A percentile compares a stretch with the other conserved stretches of the same genome.
phyloP scores from a whole-genome alignment of 2,113 vertebrate species.

The Hippocampus guttulatus region DNA sequence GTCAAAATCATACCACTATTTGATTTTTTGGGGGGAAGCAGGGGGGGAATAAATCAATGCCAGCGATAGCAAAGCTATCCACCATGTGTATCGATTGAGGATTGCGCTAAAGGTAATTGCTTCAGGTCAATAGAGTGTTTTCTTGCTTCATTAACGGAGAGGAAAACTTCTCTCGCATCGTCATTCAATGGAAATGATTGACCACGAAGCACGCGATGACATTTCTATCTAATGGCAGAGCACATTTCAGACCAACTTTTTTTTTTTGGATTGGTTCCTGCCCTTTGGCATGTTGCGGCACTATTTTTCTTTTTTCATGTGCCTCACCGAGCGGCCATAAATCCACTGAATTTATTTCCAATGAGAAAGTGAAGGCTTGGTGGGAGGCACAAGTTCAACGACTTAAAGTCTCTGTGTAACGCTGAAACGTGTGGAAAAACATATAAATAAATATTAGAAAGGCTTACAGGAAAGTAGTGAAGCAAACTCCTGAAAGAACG shows the following conservation, averaged over 20 bases:
- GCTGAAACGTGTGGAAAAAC: too few species aligned
- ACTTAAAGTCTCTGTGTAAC: too few species aligned
- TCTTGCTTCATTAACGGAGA: constrained; percentile 62
- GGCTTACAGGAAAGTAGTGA: too few species aligned
- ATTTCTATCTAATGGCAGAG: constrained; percentile 53
- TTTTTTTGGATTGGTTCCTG: constrained; percentile 37
- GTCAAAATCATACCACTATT: too few species aligned
- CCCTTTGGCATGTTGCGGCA: constrained; percentile 23
- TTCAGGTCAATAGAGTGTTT: constrained; percentile 61
- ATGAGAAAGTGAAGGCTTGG: constrained; percentile 23
- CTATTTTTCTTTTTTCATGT: constrained; percentile 15
- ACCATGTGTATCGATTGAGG: constrained; percentile 55
- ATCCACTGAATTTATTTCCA: constrained; percentile 5
- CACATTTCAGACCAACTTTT: neutral
- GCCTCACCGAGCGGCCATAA: constrained; percentile 13
- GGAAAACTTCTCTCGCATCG: constrained; percentile 50
- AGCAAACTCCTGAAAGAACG: too few species aligned
- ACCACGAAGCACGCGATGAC: constrained; percentile 46
- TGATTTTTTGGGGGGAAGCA: too few species aligned
- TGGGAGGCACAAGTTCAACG: neutral
- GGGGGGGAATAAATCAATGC: neutral
- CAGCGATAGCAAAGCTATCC: constrained; percentile 1
- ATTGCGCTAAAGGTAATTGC: constrained; percentile 64
- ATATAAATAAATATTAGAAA: too few species aligned
- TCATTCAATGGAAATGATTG: constrained; percentile 60